Base-by-base conservation (phyloP, 2,888 invertebrate species). In the Plagodis dolabraria region DNA sequence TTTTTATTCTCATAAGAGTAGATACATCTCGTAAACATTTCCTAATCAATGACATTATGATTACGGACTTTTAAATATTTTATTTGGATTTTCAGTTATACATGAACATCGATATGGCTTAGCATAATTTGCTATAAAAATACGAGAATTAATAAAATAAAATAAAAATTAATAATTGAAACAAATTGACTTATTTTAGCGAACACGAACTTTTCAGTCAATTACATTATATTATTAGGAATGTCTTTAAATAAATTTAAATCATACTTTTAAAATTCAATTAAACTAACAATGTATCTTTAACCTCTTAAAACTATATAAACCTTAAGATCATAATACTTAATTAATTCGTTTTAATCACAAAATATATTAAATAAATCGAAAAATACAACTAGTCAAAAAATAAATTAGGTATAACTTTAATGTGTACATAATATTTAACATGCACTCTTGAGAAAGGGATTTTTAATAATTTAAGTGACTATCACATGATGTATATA, bases 151-250 rank as follows among this genome's bases (percentile, higher is more conserved):
- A 33, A 11, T 35, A 49, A 9, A 22, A 38, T 38, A 34, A 43
- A 43, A 43, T 43, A 43, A 4, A 12, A 5, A 11, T 12, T 48
- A 48, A 34, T n/a, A 50, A 42, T 8, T 6, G 8, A 45, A 43
- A 51, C 6, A 44, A 33, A 50, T 43, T 38, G 38, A 48, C 49
- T 38, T 43, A 51, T 6, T 33, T 9, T 43, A 47, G 47, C 35
- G 47, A n/a, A 47, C 5, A 34, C 7, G 47, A 11, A 47, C 12
- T 11, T 12, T 11, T 12, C 12, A 6, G 6, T 12, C 6, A 2
- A 43, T 9, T 43, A 7, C 11, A 12, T 5, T 2, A 43, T 12
- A 43, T 40, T 40, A 10, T 5, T 40, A 10, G 40, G 40, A 40
- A 40, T 40, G 40, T 10, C 5, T 43, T 43, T 11, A 12, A 1